These are phyloP conservation scores for Sandelia bainsii DNA, from an alignment of 2,797 vertebrate species.

Conservation along the genomic window DNA sequence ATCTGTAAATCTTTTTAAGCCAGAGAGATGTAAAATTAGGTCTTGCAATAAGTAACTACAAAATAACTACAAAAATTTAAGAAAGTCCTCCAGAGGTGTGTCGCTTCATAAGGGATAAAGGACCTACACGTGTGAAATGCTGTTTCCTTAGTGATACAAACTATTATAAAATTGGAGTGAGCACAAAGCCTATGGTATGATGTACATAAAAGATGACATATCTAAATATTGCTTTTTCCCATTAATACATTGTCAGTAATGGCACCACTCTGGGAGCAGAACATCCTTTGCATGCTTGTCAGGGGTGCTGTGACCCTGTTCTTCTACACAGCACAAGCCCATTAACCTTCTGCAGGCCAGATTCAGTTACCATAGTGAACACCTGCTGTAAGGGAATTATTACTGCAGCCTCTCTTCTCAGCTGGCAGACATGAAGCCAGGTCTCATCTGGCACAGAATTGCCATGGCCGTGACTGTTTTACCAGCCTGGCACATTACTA, in stretches of 20 bases:
- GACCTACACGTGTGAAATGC: slow-evolving; percentile 54
- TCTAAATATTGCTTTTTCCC: slow-evolving; percentile 77
- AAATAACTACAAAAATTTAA: slow-evolving; percentile 33
- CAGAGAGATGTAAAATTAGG: slow-evolving; percentile 67
- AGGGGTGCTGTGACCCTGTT: slow-evolving; percentile 81
- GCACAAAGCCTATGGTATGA: slow-evolving; percentile 64
- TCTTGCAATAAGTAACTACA: slow-evolving; percentile 31
- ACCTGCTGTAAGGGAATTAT: slow-evolving; percentile 82
- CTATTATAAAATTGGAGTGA: slow-evolving; percentile 57
- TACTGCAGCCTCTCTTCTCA: slow-evolving; percentile 73
- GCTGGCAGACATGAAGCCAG: slow-evolving; percentile 72
- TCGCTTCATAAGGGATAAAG: slow-evolving; percentile 31
- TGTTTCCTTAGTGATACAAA: slow-evolving; percentile 51
- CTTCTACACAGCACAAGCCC: slow-evolving; percentile 81
- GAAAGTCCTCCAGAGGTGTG: slow-evolving; percentile 29
- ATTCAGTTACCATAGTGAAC: slow-evolving; percentile 83
- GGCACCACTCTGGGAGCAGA: slow-evolving; percentile 69
- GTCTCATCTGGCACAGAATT: slow-evolving; percentile 72
- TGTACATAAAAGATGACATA: slow-evolving; percentile 71
- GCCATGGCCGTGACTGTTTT: slow-evolving; percentile 68
- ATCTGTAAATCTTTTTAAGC: slow-evolving; percentile 69
- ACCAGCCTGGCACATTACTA: slow-evolving; percentile 75
- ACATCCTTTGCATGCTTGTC: slow-evolving; percentile 80
- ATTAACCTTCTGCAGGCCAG: slow-evolving; percentile 82
- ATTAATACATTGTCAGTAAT: slow-evolving; percentile 80